These are phyloP conservation scores for Hippocampus guttulatus DNA, from an alignment of 2,113 vertebrate species.

Conservation along the genomic window DNA sequence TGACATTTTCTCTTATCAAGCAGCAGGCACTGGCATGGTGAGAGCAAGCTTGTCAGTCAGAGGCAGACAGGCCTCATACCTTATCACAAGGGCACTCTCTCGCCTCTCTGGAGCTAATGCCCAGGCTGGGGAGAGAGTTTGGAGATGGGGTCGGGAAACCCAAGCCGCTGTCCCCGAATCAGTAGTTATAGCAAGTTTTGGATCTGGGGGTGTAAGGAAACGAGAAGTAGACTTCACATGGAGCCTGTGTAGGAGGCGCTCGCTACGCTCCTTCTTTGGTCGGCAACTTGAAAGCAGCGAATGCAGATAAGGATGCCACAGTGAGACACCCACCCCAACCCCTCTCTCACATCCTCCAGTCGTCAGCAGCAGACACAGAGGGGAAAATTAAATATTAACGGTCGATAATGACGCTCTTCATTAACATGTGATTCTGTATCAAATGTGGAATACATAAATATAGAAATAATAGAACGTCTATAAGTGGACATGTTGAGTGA, in stretches of 20 bases:
- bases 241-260: slow-evolving; percentile 28
- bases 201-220: slow-evolving; percentile 24
- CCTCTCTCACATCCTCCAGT: slow-evolving; percentile 8
- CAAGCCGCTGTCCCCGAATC: slow-evolving; percentile 6
- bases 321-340: slow-evolving; percentile 42
- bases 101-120: slow-evolving; percentile 65
- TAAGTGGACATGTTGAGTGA: slow-evolving; percentile 63
- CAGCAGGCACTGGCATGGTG: slow-evolving; percentile 68
- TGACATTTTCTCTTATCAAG: slow-evolving; percentile 79
- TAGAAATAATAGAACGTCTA: slow-evolving; percentile 68
- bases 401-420: slow-evolving; percentile 74
- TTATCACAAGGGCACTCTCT: slow-evolving; percentile 70
- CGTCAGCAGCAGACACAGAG: slow-evolving; percentile 68
- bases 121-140: slow-evolving; percentile 48
- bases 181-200: slow-evolving; percentile 12
- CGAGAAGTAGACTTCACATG: slow-evolving; percentile 22
- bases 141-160: slow-evolving; percentile 45
- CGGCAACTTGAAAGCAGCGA: slow-evolving; percentile 54
- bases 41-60: slow-evolving; percentile 76
- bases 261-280: slow-evolving; percentile 32
- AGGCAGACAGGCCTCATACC: slow-evolving; percentile 73
- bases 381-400: slow-evolving; percentile 75
- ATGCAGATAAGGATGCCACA: slow-evolving; percentile 57
- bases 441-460: slow-evolving; percentile 76
- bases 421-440: slow-evolving; percentile 75